Conservation (phyloP, 1,140 invertebrate genomes). For the Sipha flava region DNA sequence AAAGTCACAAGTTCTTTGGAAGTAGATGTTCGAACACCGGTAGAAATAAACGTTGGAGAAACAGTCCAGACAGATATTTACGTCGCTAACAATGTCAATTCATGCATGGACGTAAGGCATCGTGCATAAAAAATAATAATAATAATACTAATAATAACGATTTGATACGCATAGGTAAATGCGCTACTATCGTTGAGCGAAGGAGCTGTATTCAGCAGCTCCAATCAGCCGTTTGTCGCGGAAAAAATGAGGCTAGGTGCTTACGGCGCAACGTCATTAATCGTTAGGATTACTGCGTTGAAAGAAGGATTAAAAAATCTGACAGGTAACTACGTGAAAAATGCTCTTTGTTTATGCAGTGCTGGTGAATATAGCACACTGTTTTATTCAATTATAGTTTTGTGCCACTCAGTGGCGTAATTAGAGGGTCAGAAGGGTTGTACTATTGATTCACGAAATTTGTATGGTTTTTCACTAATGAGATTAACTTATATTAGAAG, state of each 20-base stretch:
- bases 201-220: conserved; percentile 54
- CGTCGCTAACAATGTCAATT: conserved; percentile 56
- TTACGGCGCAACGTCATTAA: conserved; percentile 53
- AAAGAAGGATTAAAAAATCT: conserved; percentile 54
- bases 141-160: background rate
- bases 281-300: conserved; percentile 52
- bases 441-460: no score
- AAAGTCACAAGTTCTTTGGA: conserved; percentile 53
- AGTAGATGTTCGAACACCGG: conserved; percentile 51
- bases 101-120: conserved; percentile 56
- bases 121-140: background rate
- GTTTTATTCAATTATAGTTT: background rate
- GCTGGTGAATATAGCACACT: background rate
- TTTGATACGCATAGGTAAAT: conserved; percentile 47
- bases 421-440: no score
- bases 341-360: background rate
- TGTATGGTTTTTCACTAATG: no score
- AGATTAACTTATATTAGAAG: no score
- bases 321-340: conserved; percentile 46
- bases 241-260: conserved; percentile 54
- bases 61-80: conserved; percentile 55
- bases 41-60: conserved; percentile 51
- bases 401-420: no score
- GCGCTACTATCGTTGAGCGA: conserved; percentile 53
- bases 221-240: conserved; percentile 53